Percentiles rank a stretch among this genome's conserved stretches.
Conservation (phyloP, 2,113 vertebrate species). For the Pelodiscus sinensis region DNA sequence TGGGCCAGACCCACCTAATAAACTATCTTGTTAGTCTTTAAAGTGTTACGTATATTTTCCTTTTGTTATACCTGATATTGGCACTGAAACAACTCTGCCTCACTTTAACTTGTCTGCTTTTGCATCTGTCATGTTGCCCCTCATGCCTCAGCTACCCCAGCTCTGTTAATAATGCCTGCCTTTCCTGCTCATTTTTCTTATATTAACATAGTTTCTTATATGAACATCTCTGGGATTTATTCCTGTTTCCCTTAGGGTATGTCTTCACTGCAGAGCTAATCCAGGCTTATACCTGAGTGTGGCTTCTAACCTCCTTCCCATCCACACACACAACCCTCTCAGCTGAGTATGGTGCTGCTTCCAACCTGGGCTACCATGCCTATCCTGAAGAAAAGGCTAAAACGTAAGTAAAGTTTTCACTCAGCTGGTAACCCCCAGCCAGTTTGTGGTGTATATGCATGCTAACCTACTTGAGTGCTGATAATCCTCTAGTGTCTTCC, state of each 20-base stretch:
- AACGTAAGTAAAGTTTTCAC: no score
- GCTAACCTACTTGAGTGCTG: constrained; percentile 8
- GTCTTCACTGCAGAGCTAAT: neutral
- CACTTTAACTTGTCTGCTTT: neutral
- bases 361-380: neutral
- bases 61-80: neutral
- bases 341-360: neutral
- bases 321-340: neutral
- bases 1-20: no score
- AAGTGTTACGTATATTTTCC: no score
- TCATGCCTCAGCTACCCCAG: accelerated
- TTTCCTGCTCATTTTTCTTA: neutral
- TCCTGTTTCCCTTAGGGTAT: neutral
- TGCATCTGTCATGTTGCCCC: neutral
- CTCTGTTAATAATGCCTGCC: neutral
- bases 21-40: no score
- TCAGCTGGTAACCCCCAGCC: neutral
- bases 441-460: constrained; percentile 13
- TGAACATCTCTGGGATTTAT: neutral
- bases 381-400: neutral
- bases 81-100: neutral
- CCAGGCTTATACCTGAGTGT: neutral
- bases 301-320: neutral
- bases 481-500: neutral
- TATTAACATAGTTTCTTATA: neutral